Base-by-base conservation (phyloP, 1,140 invertebrate species). In the Trachymyrmex septentrionalis region DNA sequence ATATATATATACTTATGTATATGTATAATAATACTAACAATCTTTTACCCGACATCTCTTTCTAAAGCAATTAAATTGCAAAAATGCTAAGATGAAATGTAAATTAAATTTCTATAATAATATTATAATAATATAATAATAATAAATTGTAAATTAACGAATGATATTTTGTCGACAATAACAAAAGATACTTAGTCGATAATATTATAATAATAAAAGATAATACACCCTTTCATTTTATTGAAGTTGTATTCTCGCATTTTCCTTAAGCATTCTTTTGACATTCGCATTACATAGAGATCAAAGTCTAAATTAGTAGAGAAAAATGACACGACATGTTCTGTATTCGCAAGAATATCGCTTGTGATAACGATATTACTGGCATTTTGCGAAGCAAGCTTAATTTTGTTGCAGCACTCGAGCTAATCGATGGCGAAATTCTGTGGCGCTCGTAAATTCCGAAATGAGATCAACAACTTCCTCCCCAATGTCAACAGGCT, bases 401-500 rank as follows among this genome's bases (percentile, higher is more conserved):
- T 84, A 73, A 84, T 84, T 84, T 84, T n/a, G 80, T 84, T 84
- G 69, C 55, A 44, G 38, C 55, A 75, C 55, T 73, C 69, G 80
- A 44, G 67, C 38, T 84, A 84, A 84, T 75, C 80, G 69, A 84
- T 84, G 57, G 19, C 80, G 55, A 75, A 84, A 84, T 84, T 84
- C 55, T 50, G 80, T 63, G 69, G 44, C 38, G 55, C 80, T 63
- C 69, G 55, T 84, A 84, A 84, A 84, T 84, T 63, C 24, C 27
- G 44, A 84, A 84, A 84, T 63, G 69, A 73, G 80, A 73, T 84
- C 80, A 84, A 75, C 80, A 61, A 75, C 69, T 84, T 84, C 24
- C 38, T 63, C 24, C 21, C 24, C 57, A 14, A 61, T 44, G 38
- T 84, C 80, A 73, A 73, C 67, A 24, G 80, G 38, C 80, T 61